Conservation (phyloP, 1,140 invertebrate genomes). For the Trichoplusia ni region DNA sequence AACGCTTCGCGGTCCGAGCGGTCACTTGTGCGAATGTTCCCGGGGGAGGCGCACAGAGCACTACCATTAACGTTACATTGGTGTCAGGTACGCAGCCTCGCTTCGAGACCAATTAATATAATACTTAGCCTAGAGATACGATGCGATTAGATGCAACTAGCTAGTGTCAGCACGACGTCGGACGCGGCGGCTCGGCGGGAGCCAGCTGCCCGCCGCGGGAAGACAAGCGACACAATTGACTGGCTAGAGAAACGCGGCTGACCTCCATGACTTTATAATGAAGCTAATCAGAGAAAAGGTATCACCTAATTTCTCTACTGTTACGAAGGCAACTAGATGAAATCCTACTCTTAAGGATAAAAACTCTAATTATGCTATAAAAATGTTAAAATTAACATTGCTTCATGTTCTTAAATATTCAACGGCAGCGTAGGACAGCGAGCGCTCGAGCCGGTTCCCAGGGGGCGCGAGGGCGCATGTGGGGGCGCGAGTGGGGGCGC, state of each 20-base stretch:
- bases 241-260: conserved; percentile 61
- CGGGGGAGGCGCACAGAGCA: conserved; percentile 42
- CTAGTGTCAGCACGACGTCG: conserved; percentile 55
- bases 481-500: conserved; percentile 36
- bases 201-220: conserved; percentile 10
- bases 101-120: conserved; percentile 56
- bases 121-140: conserved; percentile 56
- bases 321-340: conserved; percentile 81
- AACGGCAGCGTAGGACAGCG: conserved; percentile 43
- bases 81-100: conserved; percentile 74
- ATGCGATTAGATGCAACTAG: conserved; percentile 68
- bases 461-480: conserved; percentile 39
- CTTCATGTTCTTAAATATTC: conserved; percentile 70
- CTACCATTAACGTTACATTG: conserved; percentile 64
- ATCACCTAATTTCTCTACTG: conserved; percentile 77
- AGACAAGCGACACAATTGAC: conserved; percentile 69
- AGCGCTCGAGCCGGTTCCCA: conserved; percentile 35
- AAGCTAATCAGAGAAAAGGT: conserved; percentile 78
- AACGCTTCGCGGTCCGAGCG: conserved; percentile 33
- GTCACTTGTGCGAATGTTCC: conserved; percentile 61
- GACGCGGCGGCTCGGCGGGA: conserved; percentile 1
- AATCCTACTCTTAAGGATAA: conserved; percentile 80
- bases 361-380: conserved; percentile 79
- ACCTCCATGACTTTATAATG: conserved; percentile 61
- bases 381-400: conserved; percentile 81